phyloP scores from a whole-genome alignment of 1,140 invertebrate genomes.

The Drosophila funebris region DNA sequence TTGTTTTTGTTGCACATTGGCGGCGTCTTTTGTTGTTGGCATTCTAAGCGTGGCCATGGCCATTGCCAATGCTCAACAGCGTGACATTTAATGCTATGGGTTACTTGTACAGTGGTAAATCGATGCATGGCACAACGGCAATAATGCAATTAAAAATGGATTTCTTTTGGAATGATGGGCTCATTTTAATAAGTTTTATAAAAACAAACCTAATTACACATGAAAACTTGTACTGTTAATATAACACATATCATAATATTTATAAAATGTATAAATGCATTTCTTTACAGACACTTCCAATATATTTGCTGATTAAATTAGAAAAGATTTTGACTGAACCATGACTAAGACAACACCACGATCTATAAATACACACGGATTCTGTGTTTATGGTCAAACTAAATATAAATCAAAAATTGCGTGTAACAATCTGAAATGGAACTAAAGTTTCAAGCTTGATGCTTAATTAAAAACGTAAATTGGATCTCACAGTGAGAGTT shows the following conservation, averaged over 20 bases:
- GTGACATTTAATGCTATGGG: constrained; percentile 54
- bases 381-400: constrained; percentile 25
- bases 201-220: neutral
- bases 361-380: constrained; percentile 18
- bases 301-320: constrained; percentile 48
- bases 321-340: constrained; percentile 4
- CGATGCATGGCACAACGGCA: neutral
- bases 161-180: neutral
- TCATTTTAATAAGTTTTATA: neutral
- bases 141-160: neutral
- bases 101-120: constrained; percentile 23
- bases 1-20: constrained; percentile 48
- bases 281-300: neutral
- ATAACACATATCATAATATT: neutral
- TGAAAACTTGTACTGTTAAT: neutral
- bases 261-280: neutral
- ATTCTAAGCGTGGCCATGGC: constrained; percentile 60
- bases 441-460: constrained; percentile 12
- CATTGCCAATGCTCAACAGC: constrained; percentile 57
- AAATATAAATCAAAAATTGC: neutral
- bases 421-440: neutral
- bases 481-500: constrained; percentile 37
- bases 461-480: constrained; percentile 24
- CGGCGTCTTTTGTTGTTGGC: constrained; percentile 53
- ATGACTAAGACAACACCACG: constrained; percentile 29